Evolutionary conservation across 2,113 vertebrate genomes (phyloP).

Genomic region (Marmota flaviventris): DNA sequence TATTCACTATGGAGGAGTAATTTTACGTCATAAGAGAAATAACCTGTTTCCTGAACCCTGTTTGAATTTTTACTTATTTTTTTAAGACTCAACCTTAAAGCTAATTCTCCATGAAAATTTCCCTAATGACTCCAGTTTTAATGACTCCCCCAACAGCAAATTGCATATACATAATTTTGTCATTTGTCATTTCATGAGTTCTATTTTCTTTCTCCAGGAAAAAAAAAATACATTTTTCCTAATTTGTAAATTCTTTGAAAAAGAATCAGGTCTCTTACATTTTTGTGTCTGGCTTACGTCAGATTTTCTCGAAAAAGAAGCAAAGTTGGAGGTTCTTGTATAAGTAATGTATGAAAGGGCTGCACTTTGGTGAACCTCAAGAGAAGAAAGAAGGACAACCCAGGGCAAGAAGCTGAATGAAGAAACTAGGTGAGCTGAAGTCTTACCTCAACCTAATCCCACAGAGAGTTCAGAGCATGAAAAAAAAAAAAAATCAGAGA

Average conservation of each 20-base stretch:
- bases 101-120: not conserved
- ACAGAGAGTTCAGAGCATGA: not conserved
- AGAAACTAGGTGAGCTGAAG: not conserved
- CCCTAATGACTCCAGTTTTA: not conserved
- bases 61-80: slow-evolving; percentile 10
- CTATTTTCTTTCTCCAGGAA: not conserved
- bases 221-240: not conserved
- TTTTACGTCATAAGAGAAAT: not conserved
- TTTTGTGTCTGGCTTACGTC: not conserved
- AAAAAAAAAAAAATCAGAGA: not conserved
- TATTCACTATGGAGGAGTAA: not conserved
- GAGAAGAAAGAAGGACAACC: not conserved
- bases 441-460: not conserved
- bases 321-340: not conserved
- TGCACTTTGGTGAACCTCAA: not conserved
- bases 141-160: not conserved
- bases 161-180: not conserved
- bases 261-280: not conserved
- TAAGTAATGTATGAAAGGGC: not conserved
- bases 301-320: not conserved
- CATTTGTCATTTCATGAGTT: not conserved
- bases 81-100: not conserved
- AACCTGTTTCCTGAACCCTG: not conserved
- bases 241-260: not conserved
- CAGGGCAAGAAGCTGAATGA: not conserved